Conservation (phyloP, 2,888 invertebrate genomes). For the Eupsilia transversa region DNA sequence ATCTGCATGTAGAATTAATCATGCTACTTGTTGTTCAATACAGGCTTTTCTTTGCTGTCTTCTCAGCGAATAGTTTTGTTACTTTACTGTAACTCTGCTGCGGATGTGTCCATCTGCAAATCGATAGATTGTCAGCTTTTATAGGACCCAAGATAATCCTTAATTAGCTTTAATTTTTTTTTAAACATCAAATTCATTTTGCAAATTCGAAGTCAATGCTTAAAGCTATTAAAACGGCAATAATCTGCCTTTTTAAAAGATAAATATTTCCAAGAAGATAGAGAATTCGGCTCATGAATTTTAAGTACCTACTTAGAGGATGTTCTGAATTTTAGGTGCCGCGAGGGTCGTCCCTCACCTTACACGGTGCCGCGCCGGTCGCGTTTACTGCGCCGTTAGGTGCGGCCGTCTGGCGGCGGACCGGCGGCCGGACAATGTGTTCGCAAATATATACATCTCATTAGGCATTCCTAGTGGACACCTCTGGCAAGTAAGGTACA, state of each 20-base stretch:
- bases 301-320: constrained; percentile 61
- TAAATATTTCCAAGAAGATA: constrained; percentile 56
- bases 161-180: not conserved
- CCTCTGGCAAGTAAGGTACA: too few species aligned
- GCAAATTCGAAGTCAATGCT: not conserved
- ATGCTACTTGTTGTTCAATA: not conserved
- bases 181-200: not conserved
- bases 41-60: not conserved
- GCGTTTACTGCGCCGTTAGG: constrained; percentile 59
- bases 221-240: constrained; percentile 19
- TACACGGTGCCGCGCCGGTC: constrained; percentile 24
- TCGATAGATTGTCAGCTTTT: not conserved
- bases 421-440: constrained; percentile 42
- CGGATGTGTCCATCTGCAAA: too few species aligned
- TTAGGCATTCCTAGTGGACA: constrained; percentile 50
- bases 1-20: not conserved
- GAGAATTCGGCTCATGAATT: constrained; percentile 56
- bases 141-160: not conserved
- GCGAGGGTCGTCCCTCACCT: constrained; percentile 50
- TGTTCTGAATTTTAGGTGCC: constrained; percentile 56
- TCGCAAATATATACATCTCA: constrained; percentile 63
- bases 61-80: not conserved
- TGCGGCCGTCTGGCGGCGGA: constrained; percentile 15
- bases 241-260: constrained; percentile 41
- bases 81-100: not conserved